Evolutionary conservation across 1,140 invertebrate species (phyloP), one percentile per base, ranked within the genome.

Genomic region (Protaetia brevitarsis): DNA sequence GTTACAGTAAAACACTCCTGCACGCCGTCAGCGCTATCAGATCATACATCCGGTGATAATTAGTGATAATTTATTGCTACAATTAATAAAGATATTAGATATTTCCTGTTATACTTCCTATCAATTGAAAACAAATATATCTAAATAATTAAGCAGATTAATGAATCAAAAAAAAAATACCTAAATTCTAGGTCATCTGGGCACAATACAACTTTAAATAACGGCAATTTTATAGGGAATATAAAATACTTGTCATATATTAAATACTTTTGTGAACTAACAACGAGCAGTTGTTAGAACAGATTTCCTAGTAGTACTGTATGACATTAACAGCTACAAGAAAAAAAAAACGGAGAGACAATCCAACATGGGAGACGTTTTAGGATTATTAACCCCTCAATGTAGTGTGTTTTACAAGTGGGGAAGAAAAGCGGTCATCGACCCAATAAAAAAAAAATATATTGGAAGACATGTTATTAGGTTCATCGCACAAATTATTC

Each of bases 81-180:
- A 51, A 51, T 51, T 51, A 23, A 23, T 51, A 8, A 51, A 51
- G 41, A 51, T 51, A 51, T 51, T 51, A 13, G 41, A 19, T 51
- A 51, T 51, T 51, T 51, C 41, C 41, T 51, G 41, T 51, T 51
- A 51, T 10, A 7, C 16, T 51, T 51, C 21, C 13, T 21, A 51
- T 51, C 16, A 23, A 51, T 51, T 19, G 19, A 51, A 51, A 51
- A 51, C 26, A 51, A 51, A 26, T 51, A 34, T 34, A 8, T 34
- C 31, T 34, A 5, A 8, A 34, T 34, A 51, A 23, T 51, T 51
- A 51, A 3, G 8, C n/a, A 51, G 8, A 19, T 19, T 51, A 41
- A 41, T 41, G 37, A 41, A 16, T 11, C 13, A n/a, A 41, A 41
- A 41, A 2, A 13, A 3, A 51, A 51, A 51, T 23, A 51, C 16